phyloP scores from a whole-genome alignment of 2,888 invertebrate species.

The Ophioninae sp. region DNA sequence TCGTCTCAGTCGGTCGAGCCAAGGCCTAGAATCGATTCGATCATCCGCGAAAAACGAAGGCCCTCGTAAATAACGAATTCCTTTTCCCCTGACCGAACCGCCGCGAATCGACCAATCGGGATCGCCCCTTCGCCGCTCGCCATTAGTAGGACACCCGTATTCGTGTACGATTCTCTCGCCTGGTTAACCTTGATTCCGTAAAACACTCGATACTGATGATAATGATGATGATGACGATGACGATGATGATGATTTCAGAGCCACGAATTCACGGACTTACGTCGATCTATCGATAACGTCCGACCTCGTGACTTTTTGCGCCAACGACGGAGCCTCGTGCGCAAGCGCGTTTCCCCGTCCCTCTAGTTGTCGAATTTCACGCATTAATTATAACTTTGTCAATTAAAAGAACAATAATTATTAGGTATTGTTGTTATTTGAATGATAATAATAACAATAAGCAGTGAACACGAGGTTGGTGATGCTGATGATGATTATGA shows the following conservation, averaged over 20 bases:
- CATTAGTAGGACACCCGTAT: neutral
- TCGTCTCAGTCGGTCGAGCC: conserved; percentile 57
- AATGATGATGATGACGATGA: neutral
- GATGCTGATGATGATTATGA: too few relatives aligned
- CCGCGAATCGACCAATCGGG: neutral
- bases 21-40: conserved; percentile 70
- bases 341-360: neutral
- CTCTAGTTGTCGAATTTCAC: neutral
- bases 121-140: neutral
- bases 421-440: too few relatives aligned
- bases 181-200: conserved; percentile 16
- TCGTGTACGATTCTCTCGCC: neutral
- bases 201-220: neutral
- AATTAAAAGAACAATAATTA: too few relatives aligned
- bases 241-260: neutral
- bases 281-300: neutral
- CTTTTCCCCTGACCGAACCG: neutral
- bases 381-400: too few relatives aligned
- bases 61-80: conserved; percentile 60
- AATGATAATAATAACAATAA: too few relatives aligned
- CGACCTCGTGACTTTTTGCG: neutral
- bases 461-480: too few relatives aligned
- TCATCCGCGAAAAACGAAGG: conserved; percentile 69
- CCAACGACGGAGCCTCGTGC: neutral
- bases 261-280: neutral